A percentile compares a stretch with the other conserved stretches of the same genome.
These are phyloP conservation scores for Grammomys dolichurus DNA, from an alignment of 2,113 vertebrate genomes.

Conservation along the genomic window DNA sequence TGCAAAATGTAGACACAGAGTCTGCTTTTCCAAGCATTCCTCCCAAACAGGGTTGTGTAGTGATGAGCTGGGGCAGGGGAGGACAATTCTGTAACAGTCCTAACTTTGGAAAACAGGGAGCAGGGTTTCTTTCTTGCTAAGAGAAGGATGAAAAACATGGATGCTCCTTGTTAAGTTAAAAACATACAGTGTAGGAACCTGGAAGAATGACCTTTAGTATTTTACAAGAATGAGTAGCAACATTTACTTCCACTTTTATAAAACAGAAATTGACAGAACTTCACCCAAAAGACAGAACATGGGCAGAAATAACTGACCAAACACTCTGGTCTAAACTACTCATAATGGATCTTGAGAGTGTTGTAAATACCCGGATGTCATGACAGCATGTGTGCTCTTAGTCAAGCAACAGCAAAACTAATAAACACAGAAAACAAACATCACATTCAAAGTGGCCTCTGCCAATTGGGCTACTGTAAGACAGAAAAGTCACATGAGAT, in stretches of 20 bases:
- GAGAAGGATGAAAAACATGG: slow-evolving; percentile 47
- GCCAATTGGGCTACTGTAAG: not conserved
- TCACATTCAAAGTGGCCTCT: not conserved
- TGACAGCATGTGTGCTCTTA: not conserved
- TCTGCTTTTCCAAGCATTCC: slow-evolving; percentile 30
- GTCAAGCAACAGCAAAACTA: not conserved
- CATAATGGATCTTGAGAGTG: not conserved
- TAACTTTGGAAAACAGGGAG: not conserved
- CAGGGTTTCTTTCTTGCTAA: not conserved
- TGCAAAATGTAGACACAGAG: slow-evolving; percentile 34
- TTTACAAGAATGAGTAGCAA: not conserved
- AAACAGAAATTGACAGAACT: not conserved
- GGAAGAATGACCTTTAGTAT: not conserved
- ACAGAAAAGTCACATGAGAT: not conserved
- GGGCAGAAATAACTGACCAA: not conserved
- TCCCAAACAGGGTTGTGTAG: not conserved
- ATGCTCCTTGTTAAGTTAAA: not conserved
- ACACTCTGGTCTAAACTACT: not conserved
- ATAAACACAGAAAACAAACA: not conserved
- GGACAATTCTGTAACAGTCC: not conserved
- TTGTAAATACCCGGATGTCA: not conserved
- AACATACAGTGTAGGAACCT: not conserved
- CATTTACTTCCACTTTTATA: not conserved
- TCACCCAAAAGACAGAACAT: not conserved
- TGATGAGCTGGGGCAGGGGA: not conserved